phyloP scores from a whole-genome alignment of 2,797 vertebrate genomes.

The Trachurus trachurus region DNA sequence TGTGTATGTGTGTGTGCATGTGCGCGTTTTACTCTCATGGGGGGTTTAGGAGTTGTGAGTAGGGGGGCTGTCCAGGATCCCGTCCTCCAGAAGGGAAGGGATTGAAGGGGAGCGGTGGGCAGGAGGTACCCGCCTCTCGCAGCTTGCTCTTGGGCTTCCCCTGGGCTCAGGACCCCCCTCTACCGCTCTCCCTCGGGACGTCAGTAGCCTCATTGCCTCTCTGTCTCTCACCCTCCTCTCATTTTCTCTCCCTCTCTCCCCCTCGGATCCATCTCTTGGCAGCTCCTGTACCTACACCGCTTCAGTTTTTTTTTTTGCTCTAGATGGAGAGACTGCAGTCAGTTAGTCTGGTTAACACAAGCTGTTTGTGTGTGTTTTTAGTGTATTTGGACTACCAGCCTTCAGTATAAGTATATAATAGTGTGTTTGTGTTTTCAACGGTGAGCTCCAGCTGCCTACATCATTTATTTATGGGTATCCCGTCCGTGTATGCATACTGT shows the following conservation, averaged over 20 bases:
- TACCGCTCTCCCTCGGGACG: conserved; percentile 53
- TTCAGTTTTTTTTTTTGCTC: conserved; percentile 7
- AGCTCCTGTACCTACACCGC: conserved; percentile 26
- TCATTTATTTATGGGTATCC: too few species aligned
- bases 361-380: conserved; percentile 15
- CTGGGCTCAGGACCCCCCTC: conserved; percentile 70
- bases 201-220: conserved; percentile 54
- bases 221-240: conserved; percentile 31
- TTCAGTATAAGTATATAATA: conserved; percentile 1
- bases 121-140: conserved; percentile 85
- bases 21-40: conserved; percentile 57
- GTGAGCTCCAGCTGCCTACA: too few species aligned
- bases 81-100: conserved; percentile 79
- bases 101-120: conserved; percentile 69
- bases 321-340: conserved; percentile 7
- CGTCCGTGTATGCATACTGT: too few species aligned
- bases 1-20: conserved; percentile 33
- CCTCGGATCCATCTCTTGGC: conserved; percentile 25
- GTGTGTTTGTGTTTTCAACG: conserved; percentile 1
- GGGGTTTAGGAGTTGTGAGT: conserved; percentile 75
- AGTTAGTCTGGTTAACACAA: not conserved
- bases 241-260: conserved; percentile 28
- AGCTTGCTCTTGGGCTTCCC: conserved; percentile 81
- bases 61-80: conserved; percentile 77
- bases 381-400: conserved; percentile 25